Evolutionary conservation across 2,888 invertebrate genomes (phyloP).

Genomic region (Coleophora deauratella): DNA sequence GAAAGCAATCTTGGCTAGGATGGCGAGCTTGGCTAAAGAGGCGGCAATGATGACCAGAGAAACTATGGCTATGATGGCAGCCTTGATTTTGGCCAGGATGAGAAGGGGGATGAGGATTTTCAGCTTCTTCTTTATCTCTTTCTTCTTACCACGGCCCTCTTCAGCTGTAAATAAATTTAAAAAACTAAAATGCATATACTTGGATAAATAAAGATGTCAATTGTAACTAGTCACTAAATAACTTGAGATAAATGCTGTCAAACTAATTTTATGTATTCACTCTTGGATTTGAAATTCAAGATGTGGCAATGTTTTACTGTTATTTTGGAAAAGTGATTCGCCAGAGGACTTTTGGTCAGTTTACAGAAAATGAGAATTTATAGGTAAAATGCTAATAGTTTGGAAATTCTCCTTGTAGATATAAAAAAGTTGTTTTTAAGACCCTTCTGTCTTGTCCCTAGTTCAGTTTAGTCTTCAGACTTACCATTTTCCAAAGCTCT

Average conservation of each 20-base stretch:
- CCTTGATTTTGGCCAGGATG: slow-evolving; percentile 78
- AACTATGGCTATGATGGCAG: slow-evolving; percentile 77
- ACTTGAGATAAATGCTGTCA: no score
- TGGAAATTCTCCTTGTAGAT: no score
- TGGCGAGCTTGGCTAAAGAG: slow-evolving; percentile 80
- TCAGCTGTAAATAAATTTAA: slow-evolving; percentile 36
- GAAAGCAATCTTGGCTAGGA: slow-evolving; percentile 85
- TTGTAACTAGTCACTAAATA: no score
- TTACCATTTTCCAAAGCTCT: slow-evolving; percentile 49
- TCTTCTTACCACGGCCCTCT: slow-evolving; percentile 80
- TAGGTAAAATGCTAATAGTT: no score
- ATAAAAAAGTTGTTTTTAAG: no score
- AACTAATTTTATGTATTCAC: no score
- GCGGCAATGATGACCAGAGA: slow-evolving; percentile 79
- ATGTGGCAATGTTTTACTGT: no score
- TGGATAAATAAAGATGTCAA: background rate
- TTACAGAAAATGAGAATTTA: no score
- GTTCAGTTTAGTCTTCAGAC: background rate
- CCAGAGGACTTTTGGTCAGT: no score
- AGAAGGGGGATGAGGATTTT: slow-evolving; percentile 66
- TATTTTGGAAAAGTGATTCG: no score
- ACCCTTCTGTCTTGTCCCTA: no score
- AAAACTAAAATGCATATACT: background rate
- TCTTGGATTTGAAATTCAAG: no score
- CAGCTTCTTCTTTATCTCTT: slow-evolving; percentile 71